Evolutionary conservation across 2,888 invertebrate genomes (phyloP), one percentile per base, ranked within the genome.

Genomic region (Ennomos erosarius): DNA sequence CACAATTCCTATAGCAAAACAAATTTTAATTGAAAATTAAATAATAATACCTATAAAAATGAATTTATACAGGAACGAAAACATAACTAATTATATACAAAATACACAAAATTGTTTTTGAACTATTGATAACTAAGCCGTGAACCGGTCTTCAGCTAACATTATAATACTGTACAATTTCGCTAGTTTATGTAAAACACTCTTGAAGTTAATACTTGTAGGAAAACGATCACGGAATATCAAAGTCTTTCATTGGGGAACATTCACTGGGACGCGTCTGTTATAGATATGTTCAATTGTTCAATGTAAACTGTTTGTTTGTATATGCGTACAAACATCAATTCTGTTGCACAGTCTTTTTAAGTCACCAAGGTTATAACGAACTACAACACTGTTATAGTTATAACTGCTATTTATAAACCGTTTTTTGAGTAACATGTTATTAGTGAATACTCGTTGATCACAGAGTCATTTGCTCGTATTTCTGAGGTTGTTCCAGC

Each of bases 161-260:
- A 78, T 83, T 89, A 88, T 91, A 92, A 92, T 92, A 92, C 92
- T 92, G 92, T 92, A 92, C 92, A 91, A 90, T 90, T 92, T 90
- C 88, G 82, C 91, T 92, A 92, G 33, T 43, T 59, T 59, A 81
- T 87, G 88, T 88, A 90, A 87, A 89, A 88, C 87, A 81, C 83
- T 80, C 82, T 82, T 84, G 84, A 74, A 71, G 71, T 73, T 80
- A 89, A 89, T 87, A 89, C 86, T 88, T 85, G 76, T 82, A 84
- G 87, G 87, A 81, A 86, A 85, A 80, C 77, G 81, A 85, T 85
- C 80, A 78, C 79, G 82, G 84, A 78, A 84, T 85, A 87, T 78
- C 79, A 87, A 88, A 88, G 82, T 87, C 82, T 84, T 76, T 74
- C 70, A 74, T 65, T 78, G 77, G 78, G 80, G 73, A 73, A 74